These are phyloP conservation scores for Sarotherodon lohbergeri DNA, from an alignment of 2,113 vertebrate species.

Conservation along the genomic window DNA sequence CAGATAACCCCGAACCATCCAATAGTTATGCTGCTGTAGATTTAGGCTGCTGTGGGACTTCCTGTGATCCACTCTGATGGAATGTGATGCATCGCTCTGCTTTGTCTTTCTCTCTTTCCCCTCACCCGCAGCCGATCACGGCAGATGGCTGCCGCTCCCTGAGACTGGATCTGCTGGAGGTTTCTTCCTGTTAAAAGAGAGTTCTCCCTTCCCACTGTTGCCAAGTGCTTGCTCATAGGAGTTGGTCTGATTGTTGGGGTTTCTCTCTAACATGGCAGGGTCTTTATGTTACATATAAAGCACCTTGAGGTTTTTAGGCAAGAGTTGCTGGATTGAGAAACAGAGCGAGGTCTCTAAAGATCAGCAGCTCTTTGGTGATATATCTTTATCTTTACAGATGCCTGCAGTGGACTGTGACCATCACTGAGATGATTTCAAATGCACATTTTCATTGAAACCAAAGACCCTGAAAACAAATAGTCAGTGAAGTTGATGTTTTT, in stretches of 20 bases:
- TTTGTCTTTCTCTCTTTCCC: not conserved
- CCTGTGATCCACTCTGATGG: not conserved
- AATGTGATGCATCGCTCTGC: not conserved
- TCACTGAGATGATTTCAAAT: not conserved
- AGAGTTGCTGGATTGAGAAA: not conserved
- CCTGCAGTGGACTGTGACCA: not conserved
- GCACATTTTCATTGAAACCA: not conserved
- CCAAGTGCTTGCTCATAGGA: not conserved
- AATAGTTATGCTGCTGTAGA: not conserved
- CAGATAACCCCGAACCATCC: not conserved
- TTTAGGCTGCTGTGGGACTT: not conserved
- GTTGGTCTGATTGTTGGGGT: not conserved
- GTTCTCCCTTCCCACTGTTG: not conserved
- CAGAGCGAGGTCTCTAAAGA: not conserved
- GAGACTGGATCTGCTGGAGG: not conserved
- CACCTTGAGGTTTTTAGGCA: not conserved
- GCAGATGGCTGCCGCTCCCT: not conserved
- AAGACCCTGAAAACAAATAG: not conserved
- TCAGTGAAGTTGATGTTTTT: not conserved
- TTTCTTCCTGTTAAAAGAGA: not conserved
- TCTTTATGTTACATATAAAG: not conserved
- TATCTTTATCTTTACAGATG: not conserved
- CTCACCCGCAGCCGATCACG: not conserved
- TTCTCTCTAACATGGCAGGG: not conserved
- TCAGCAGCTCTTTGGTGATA: not conserved